These are phyloP conservation scores for Pheucticus melanocephalus DNA, from an alignment of 2,113 vertebrate genomes.

Conservation along the genomic window DNA sequence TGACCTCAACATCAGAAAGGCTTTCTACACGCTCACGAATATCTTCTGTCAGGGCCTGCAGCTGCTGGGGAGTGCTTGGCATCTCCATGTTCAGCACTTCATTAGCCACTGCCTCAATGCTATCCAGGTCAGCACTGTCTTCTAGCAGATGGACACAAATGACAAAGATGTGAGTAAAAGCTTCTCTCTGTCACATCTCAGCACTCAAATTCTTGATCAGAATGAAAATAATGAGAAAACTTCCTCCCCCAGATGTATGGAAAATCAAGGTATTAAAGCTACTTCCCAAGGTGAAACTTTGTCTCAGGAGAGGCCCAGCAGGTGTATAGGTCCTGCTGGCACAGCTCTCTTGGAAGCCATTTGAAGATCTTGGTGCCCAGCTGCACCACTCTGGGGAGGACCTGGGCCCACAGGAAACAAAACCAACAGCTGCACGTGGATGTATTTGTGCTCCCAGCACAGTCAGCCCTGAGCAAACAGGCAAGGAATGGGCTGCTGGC, in stretches of 20 bases:
- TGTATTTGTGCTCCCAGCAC: background rate
- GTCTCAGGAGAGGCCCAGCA: background rate
- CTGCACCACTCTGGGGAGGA: background rate
- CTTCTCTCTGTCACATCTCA: background rate
- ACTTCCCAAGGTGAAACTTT: background rate
- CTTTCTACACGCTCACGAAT: constrained; percentile 90
- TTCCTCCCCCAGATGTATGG: background rate
- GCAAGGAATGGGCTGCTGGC: background rate
- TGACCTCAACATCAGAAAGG: constrained; percentile 88
- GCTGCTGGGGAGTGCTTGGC: constrained; percentile 90
- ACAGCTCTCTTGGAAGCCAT: background rate
- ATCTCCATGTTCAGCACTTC: constrained; percentile 95
- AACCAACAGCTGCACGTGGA: background rate
- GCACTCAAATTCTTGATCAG: background rate
- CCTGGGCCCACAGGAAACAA: fast-evolving
- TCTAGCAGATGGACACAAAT: constrained; percentile 71
- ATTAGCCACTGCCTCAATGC: constrained; percentile 91
- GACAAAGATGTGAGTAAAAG: background rate
- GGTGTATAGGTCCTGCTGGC: background rate
- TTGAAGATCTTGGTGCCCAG: background rate
- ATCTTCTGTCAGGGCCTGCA: constrained; percentile 88
- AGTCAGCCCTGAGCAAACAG: background rate
- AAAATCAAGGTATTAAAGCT: background rate
- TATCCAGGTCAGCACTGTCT: constrained; percentile 91
- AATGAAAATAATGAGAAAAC: background rate